A percentile compares a stretch with the other conserved stretches of the same genome.
These are phyloP conservation scores for Pelodiscus sinensis DNA, from an alignment of 2,113 vertebrate genomes.

Conservation along the genomic window DNA sequence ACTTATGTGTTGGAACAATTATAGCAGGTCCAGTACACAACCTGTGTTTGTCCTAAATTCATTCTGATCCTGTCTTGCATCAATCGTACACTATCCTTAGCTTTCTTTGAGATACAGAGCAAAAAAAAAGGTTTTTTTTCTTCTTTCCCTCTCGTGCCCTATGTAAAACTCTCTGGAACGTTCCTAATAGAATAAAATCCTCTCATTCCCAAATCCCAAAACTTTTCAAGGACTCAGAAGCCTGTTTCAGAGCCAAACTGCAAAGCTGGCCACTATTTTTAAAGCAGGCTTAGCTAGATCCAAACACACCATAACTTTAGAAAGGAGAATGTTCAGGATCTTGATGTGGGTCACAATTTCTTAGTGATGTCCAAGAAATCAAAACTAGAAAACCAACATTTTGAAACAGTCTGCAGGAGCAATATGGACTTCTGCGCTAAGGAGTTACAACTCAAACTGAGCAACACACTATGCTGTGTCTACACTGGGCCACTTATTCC, in stretches of 20 bases:
- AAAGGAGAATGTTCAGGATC: neutral
- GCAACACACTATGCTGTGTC: neutral
- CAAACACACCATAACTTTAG: neutral
- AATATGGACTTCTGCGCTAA: neutral
- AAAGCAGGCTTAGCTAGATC: neutral
- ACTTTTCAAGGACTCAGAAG: neutral
- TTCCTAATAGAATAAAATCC: neutral
- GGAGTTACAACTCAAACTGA: neutral
- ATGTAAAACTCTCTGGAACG: neutral
- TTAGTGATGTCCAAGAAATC: neutral
- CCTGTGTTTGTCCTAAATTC: slow-evolving; percentile 38
- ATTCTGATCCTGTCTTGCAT: slow-evolving; percentile 35
- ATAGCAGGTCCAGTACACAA: slow-evolving; percentile 24
- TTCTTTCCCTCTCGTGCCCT: neutral
- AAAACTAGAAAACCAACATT: neutral
- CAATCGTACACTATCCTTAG: slow-evolving; percentile 1
- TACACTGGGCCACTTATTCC: too few species aligned
- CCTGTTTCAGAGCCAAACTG: neutral
- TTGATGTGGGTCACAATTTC: neutral
- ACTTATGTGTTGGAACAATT: neutral
- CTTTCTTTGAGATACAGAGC: neutral
- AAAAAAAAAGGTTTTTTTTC: neutral
- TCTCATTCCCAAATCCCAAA: neutral
- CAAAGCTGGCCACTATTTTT: neutral
- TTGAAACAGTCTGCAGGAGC: neutral